Conservation (phyloP, 2,797 vertebrate species). For the Danio aesculapii region DNA sequence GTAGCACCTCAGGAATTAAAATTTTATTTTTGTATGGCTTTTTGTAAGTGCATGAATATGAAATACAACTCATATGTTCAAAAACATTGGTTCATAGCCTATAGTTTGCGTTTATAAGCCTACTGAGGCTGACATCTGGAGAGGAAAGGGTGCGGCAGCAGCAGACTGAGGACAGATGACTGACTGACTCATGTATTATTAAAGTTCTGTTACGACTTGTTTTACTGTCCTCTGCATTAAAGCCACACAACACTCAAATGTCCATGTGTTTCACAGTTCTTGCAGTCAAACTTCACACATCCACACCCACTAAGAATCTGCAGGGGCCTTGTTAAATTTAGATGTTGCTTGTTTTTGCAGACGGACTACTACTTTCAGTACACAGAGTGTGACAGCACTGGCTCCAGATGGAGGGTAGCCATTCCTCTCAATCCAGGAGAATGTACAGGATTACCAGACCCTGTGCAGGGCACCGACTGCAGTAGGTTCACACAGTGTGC, state of each 20-base stretch:
- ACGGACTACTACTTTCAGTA: slow-evolving; percentile 96
- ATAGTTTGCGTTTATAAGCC: background rate
- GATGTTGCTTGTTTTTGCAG: slow-evolving; percentile 77
- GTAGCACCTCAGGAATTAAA: too few relatives aligned
- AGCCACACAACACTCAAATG: background rate
- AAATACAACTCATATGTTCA: background rate
- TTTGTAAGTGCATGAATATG: background rate
- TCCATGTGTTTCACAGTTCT: background rate
- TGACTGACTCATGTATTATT: slow-evolving; percentile 33
- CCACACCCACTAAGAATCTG: background rate
- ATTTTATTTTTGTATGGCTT: too few relatives aligned
- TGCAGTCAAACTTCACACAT: slow-evolving; percentile 17
- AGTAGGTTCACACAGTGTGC: slow-evolving; percentile 81
- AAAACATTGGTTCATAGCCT: background rate
- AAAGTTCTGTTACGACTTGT: slow-evolving; percentile 26
- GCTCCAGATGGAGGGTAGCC: slow-evolving; percentile 96
- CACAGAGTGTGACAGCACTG: slow-evolving; percentile 95
- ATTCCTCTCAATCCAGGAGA: slow-evolving; percentile 84
- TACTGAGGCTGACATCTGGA: background rate
- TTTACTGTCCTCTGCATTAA: slow-evolving; percentile 38
- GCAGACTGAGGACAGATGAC: slow-evolving; percentile 38
- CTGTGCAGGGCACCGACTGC: slow-evolving; percentile 94
- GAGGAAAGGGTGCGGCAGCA: slow-evolving; percentile 45
- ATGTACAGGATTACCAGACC: slow-evolving; percentile 91
- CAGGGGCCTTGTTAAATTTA: slow-evolving; percentile 40